phyloP scores from a whole-genome alignment of 2,113 vertebrate genomes.

The Hystrix brachyura region DNA sequence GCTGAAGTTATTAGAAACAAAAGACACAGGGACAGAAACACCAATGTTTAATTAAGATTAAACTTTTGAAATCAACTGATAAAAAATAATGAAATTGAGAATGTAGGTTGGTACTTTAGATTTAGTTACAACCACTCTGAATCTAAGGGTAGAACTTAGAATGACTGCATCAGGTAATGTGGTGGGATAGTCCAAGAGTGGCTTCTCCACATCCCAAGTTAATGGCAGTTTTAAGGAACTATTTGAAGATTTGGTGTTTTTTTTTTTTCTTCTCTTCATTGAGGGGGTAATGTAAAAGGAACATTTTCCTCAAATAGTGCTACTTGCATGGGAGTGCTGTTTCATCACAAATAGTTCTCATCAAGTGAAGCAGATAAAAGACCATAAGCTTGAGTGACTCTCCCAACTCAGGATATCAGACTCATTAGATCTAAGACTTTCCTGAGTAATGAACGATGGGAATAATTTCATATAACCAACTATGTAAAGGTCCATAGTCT shows the following conservation, averaged over 20 bases:
- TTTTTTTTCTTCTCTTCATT: not conserved
- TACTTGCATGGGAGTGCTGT: not conserved
- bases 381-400: not conserved
- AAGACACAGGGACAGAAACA: constrained; percentile 22
- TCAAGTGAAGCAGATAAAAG: not conserved
- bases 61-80: constrained; percentile 39
- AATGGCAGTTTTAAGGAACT: constrained; percentile 8
- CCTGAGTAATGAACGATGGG: not conserved
- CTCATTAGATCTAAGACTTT: not conserved
- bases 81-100: constrained; percentile 13
- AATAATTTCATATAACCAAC: constrained; percentile 19
- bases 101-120: not conserved
- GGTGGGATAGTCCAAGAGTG: not conserved
- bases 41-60: constrained; percentile 46
- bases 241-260: not conserved
- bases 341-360: not conserved
- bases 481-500: not conserved
- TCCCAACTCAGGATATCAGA: not conserved
- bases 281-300: not conserved
- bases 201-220: not conserved
- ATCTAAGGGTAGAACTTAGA: not conserved
- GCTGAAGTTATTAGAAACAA: constrained; percentile 32
- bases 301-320: not conserved
- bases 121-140: not conserved
- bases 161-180: not conserved